phyloP scores from a whole-genome alignment of 2,113 vertebrate genomes.

The Poeciliopsis prolifica region DNA sequence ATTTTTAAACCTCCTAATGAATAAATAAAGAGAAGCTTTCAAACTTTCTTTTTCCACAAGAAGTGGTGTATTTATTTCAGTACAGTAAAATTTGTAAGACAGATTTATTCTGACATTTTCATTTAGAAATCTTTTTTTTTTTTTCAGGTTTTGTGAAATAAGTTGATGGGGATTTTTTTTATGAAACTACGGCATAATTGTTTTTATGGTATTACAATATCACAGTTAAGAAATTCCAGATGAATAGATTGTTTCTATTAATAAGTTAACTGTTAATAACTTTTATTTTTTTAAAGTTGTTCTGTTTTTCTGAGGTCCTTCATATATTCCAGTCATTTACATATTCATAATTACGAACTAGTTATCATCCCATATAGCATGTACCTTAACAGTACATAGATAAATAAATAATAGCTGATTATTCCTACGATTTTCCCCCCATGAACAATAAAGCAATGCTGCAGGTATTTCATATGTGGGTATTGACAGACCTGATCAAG shows the following conservation, averaged over 20 bases:
- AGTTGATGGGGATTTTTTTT: no score
- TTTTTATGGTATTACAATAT: no score
- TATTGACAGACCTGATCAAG: conserved; percentile 2
- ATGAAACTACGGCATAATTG: no score
- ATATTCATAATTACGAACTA: background rate
- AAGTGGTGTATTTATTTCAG: background rate
- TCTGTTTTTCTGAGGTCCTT: background rate
- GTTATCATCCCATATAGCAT: background rate
- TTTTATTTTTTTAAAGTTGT: background rate
- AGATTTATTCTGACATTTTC: background rate
- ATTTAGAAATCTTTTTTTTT: background rate
- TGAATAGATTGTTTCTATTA: background rate
- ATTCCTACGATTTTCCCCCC: background rate
- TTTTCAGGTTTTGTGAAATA: no score
- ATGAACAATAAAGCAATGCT: background rate
- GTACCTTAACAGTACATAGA: background rate
- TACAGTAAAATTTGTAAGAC: background rate
- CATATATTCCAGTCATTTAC: background rate
- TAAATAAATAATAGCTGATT: background rate
- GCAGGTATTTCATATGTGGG: background rate
- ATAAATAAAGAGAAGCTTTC: background rate
- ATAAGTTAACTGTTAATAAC: background rate
- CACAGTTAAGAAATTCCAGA: background rate
- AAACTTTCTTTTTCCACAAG: background rate
- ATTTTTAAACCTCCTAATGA: background rate